These are phyloP conservation scores for Oscheius sp. DNA, from an alignment of 2,888 invertebrate genomes.

Conservation along the genomic window DNA sequence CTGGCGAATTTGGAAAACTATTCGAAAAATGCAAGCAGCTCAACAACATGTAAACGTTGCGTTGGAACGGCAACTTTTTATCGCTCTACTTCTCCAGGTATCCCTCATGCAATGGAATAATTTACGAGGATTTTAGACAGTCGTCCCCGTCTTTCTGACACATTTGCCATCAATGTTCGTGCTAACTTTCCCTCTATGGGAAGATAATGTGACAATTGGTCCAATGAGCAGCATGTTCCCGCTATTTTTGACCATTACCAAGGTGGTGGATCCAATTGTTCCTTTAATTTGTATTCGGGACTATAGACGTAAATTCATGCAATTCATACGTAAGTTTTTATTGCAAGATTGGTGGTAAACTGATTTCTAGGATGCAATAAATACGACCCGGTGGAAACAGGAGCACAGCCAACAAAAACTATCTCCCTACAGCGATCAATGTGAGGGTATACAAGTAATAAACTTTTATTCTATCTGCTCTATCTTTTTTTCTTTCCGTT, in stretches of 20 bases:
- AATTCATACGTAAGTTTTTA: no score
- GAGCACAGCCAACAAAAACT: no score
- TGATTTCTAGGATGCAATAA: no score
- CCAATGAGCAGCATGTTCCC: conserved; percentile 25
- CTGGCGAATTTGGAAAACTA: conserved; percentile 4
- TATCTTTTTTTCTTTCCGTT: no score
- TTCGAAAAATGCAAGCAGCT: conserved; percentile 7
- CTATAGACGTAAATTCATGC: not conserved
- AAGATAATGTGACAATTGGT: conserved; percentile 21
- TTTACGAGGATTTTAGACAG: not conserved
- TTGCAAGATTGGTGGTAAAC: no score
- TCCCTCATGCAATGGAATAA: not conserved
- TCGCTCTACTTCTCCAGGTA: conserved; percentile 16
- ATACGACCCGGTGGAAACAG: no score
- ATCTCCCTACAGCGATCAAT: no score
- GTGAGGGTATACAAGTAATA: no score
- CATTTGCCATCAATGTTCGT: conserved; percentile 25
- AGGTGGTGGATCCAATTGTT: conserved; percentile 24
- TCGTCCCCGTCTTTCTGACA: conserved; percentile 16
- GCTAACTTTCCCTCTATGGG: conserved; percentile 28
- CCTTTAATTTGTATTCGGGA: conserved; percentile 7
- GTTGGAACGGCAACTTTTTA: conserved; percentile 16
- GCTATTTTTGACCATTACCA: conserved; percentile 11
- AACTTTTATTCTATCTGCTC: no score
- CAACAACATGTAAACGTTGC: not conserved